A percentile compares a stretch with the other conserved stretches of the same genome.
These are phyloP conservation scores for Centruroides vittatus DNA, from an alignment of 1,140 invertebrate species.

Conservation along the genomic window DNA sequence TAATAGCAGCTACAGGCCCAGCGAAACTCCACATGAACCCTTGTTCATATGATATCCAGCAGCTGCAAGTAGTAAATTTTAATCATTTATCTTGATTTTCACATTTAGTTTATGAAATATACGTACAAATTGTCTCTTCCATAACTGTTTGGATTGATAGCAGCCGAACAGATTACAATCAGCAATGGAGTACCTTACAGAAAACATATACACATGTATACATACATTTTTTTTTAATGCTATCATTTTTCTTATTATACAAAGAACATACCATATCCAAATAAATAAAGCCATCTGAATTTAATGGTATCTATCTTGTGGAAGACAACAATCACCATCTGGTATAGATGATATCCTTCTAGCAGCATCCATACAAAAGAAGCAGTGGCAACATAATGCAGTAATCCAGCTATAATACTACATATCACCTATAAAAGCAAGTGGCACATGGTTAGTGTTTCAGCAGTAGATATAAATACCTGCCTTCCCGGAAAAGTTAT, in stretches of 20 bases:
- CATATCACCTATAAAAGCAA: conserved; percentile 18
- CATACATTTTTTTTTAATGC: too few species aligned
- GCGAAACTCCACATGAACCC: not conserved
- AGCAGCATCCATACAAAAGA: conserved; percentile 35
- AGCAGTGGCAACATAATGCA: conserved; percentile 31
- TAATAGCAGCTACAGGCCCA: not conserved
- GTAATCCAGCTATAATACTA: conserved; percentile 27
- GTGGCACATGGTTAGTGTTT: not conserved
- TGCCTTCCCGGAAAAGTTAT: not conserved
- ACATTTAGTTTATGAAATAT: too few species aligned
- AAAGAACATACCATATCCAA: too few species aligned
- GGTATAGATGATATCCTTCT: conserved; percentile 33
- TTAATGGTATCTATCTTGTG: not conserved
- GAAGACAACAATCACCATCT: conserved; percentile 35
- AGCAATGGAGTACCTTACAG: not conserved
- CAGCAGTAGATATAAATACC: not conserved
- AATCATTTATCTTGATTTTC: too few species aligned
- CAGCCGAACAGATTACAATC: not conserved
- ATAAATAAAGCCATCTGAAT: too few species aligned
- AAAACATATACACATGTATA: too few species aligned
- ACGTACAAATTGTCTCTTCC: not conserved
- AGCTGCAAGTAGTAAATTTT: not conserved
- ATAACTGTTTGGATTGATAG: not conserved
- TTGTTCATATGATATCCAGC: not conserved
- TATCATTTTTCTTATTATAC: too few species aligned